Evolutionary conservation across 2,888 invertebrate species (phyloP), one percentile per base, ranked within the genome.

Genomic region (Phasia obesa): DNA sequence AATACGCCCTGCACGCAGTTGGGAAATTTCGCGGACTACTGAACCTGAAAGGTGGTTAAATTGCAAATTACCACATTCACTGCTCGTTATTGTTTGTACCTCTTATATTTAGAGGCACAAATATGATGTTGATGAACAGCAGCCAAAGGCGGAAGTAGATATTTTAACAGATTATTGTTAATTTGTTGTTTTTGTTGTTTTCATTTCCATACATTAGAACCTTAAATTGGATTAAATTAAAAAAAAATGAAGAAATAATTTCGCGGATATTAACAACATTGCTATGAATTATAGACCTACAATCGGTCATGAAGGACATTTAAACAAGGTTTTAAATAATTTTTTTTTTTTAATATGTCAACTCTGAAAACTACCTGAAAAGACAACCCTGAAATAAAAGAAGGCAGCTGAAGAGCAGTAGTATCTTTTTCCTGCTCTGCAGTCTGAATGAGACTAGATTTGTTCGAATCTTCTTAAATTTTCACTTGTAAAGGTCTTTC

Each of bases 31-130:
- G 87, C 87, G 88, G 85, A 86, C 89, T 88, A 89, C 89, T 90
- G 90, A 91, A 90, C 89, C 88, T 88, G 89, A 90, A 90, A 91
- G 90, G 91, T 91, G 90, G 89, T 90, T 91, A 91, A 90, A 90
- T 90, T 91, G 90, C 89, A 90, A 90, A 90, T 90, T 89, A 89
- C 89, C 87, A 86, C 88, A 87, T 87, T 87, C 87, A 84, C 84
- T 70, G 71, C 57, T 65, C 25, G 35, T 49, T 49, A 35, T 64
- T 42, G 59, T 57, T 64, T 42, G 59, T 57, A n/a, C 59, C 51
- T 42, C 38, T 15, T 59, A 5, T n/a, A 7, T 42, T 49, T 44
- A 15, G 17, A 27, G 47, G 74, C 9, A 15, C 1, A 17, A 57
- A 17, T 17, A 49, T 38, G 38, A 55, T 44, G 69, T 51, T 51